phyloP scores from a whole-genome alignment of 2,888 invertebrate genomes.

The Epistrophe grossulariae region DNA sequence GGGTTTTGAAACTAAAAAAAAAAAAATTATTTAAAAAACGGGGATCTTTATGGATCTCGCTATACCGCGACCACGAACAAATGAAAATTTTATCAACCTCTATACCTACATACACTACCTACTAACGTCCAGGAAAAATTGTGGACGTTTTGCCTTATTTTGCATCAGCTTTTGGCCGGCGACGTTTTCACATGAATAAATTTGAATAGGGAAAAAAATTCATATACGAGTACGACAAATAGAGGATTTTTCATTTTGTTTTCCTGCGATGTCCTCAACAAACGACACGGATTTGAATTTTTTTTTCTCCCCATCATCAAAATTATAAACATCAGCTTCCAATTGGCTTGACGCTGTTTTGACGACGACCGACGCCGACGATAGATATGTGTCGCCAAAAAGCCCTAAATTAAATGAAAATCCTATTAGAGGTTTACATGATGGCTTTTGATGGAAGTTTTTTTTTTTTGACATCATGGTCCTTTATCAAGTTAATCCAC shows the following conservation, averaged over 20 bases:
- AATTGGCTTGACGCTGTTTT: conserved; percentile 48
- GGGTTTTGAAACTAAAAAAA: neutral
- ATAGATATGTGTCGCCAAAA: conserved; percentile 71
- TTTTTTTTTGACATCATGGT: conserved; percentile 11
- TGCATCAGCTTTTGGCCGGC: conserved; percentile 55
- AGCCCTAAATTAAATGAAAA: conserved; percentile 76
- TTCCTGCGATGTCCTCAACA: conserved; percentile 14
- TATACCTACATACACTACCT: neutral
- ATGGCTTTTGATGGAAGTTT: conserved; percentile 69
- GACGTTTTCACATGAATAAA: conserved; percentile 73
- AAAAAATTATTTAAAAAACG: conserved; percentile 25
- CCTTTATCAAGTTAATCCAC: conserved; percentile 65
- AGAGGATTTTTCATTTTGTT: conserved; percentile 28
- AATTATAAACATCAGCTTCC: conserved; percentile 17
- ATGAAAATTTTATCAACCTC: conserved; percentile 72
- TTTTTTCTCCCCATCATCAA: neutral
- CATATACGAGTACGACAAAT: conserved; percentile 30
- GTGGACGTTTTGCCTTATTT: conserved; percentile 56
- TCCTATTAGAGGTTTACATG: conserved; percentile 75
- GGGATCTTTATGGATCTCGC: conserved; percentile 55
- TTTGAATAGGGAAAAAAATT: conserved; percentile 46
- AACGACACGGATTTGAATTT: conserved; percentile 58
- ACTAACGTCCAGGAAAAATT: conserved; percentile 45
- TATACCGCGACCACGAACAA: conserved; percentile 68
- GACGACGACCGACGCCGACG: conserved; percentile 1